A percentile compares a stretch with the other conserved stretches of the same genome.
Evolutionary conservation across 2,888 invertebrate genomes (phyloP).

Genomic region (Antitype chi): DNA sequence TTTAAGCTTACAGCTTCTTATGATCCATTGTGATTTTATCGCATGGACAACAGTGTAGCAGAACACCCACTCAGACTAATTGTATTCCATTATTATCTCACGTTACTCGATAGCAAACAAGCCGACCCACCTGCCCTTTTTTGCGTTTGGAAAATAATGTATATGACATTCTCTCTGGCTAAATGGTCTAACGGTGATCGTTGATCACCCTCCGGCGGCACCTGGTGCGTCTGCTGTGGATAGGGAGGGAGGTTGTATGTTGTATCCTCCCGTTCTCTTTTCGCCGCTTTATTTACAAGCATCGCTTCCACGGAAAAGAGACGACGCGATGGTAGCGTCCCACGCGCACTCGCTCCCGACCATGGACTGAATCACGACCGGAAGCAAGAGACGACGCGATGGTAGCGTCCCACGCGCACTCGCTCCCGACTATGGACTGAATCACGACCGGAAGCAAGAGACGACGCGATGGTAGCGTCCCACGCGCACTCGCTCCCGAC

Average conservation of each 20-base stretch:
- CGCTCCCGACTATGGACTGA: not conserved
- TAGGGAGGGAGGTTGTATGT: not conserved
- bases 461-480: too few relatives aligned
- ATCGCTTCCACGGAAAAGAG: not conserved
- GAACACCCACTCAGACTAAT: not conserved
- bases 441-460: not conserved
- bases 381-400: too few relatives aligned
- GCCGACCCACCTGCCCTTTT: not conserved
- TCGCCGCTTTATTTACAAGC: not conserved
- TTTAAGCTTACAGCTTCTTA: not conserved
- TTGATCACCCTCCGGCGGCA: not conserved
- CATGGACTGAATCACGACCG: not conserved
- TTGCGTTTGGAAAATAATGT: not conserved
- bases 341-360: too few relatives aligned
- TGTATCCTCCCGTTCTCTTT: not conserved
- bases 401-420: not conserved
- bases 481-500: too few relatives aligned
- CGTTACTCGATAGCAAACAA: not conserved
- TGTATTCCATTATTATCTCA: not conserved
- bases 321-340: too few relatives aligned
- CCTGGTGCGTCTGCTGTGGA: not conserved
- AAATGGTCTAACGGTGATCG: not conserved
- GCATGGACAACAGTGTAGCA: not conserved
- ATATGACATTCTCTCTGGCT: not conserved
- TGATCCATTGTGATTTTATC: conserved; percentile 1